Conservation (phyloP, 2,113 vertebrate species). For the Aplodontia rufa region DNA sequence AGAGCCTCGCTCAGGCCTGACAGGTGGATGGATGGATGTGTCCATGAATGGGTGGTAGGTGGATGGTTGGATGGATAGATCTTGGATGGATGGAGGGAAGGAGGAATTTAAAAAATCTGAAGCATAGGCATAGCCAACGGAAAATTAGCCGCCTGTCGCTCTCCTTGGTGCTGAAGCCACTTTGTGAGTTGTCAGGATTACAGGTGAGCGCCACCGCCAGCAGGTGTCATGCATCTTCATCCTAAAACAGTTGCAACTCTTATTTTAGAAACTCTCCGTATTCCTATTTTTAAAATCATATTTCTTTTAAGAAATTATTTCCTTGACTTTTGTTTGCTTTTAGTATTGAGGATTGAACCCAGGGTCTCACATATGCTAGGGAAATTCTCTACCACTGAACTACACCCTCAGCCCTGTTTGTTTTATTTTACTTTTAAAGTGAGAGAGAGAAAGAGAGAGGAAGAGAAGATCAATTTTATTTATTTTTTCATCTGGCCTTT, state of each 20-base stretch:
- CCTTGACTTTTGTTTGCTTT: not conserved
- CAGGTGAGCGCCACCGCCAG: not conserved
- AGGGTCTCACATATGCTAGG: not conserved
- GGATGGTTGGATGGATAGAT: not conserved
- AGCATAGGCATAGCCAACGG: rapidly evolving
- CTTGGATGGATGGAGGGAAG: too few species aligned
- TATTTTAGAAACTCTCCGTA: not conserved
- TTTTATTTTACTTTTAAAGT: too few species aligned
- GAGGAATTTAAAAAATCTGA: not conserved
- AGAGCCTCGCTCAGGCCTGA: not conserved
- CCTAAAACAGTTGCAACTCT: not conserved
- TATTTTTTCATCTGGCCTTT: too few species aligned
- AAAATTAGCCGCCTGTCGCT: rapidly evolving
- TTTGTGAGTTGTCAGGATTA: not conserved
- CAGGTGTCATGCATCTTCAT: not conserved
- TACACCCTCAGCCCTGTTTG: too few species aligned
- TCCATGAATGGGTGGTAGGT: not conserved
- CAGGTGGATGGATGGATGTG: not conserved
- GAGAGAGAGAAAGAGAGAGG: too few species aligned
- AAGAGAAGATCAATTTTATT: too few species aligned
- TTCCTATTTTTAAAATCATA: not conserved
- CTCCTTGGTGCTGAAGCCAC: slow-evolving; percentile 64
- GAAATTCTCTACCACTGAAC: too few species aligned
- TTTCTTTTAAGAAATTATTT: not conserved
- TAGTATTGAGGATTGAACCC: not conserved